These are phyloP conservation scores for Pelusios castaneus DNA, from an alignment of 2,113 vertebrate genomes.

Conservation along the genomic window DNA sequence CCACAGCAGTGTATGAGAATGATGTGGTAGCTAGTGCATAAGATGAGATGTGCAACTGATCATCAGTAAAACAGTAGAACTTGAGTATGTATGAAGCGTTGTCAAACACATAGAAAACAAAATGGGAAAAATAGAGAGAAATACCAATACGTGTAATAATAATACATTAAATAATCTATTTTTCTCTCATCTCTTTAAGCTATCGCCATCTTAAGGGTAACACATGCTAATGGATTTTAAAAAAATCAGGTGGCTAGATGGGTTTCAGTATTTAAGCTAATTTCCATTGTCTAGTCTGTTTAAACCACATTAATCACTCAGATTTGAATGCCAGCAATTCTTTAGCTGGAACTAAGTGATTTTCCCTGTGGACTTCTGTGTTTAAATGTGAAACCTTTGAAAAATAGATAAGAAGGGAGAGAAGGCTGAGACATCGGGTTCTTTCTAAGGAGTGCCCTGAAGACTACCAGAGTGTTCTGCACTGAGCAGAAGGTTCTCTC, in stretches of 20 bases:
- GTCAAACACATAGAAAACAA: neutral
- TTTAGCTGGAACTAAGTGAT: neutral
- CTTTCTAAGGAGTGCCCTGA: neutral
- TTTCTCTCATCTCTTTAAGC: neutral
- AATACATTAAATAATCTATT: neutral
- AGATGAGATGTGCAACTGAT: neutral
- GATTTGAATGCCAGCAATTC: neutral
- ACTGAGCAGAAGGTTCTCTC: neutral
- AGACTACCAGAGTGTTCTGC: neutral
- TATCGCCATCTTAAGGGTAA: neutral
- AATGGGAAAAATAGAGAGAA: neutral
- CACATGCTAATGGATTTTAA: neutral
- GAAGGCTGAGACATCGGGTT: neutral
- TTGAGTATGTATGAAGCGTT: neutral
- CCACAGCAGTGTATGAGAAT: neutral
- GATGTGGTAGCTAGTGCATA: neutral
- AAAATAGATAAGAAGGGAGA: neutral
- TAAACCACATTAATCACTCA: neutral
- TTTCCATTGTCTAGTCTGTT: neutral
- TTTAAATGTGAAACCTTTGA: neutral
- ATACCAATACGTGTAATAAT: neutral
- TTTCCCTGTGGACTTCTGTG: neutral
- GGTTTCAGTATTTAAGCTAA: neutral
- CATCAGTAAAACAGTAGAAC: neutral
- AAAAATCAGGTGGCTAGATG: neutral